Percentiles rank a stretch among this genome's conserved stretches.
These are phyloP conservation scores for Lysandra coridon DNA, from an alignment of 2,888 invertebrate species.

Conservation along the genomic window DNA sequence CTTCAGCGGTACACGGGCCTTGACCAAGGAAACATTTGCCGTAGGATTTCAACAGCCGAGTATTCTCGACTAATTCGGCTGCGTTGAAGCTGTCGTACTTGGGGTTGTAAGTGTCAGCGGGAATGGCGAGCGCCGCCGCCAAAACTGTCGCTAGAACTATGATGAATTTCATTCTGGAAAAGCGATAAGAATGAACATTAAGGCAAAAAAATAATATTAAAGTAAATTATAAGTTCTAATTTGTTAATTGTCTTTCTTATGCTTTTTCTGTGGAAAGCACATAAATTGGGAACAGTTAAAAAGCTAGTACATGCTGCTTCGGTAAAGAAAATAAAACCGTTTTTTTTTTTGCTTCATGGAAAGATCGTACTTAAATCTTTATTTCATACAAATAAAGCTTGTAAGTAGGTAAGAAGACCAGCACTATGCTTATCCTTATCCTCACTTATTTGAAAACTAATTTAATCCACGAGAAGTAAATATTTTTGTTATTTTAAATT, in stretches of 20 bases:
- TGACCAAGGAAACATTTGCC: slow-evolving; percentile 83
- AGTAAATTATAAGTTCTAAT: slow-evolving; percentile 1
- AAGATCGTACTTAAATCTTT: too few species aligned
- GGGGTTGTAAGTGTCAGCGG: slow-evolving; percentile 77
- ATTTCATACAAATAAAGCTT: too few species aligned
- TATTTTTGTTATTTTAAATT: too few species aligned
- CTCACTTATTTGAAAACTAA: background rate
- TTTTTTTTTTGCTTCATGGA: too few species aligned
- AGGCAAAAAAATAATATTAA: slow-evolving; percentile 27
- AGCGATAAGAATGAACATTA: slow-evolving; percentile 36
- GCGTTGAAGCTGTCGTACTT: slow-evolving; percentile 86
- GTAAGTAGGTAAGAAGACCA: too few species aligned
- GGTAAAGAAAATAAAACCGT: too few species aligned
- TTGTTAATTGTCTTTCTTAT: background rate
- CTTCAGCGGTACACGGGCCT: slow-evolving; percentile 86
- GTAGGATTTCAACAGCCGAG: slow-evolving; percentile 84
- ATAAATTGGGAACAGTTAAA: too few species aligned
- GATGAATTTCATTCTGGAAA: slow-evolving; percentile 44
- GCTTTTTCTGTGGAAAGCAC: too few species aligned
- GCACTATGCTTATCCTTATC: too few species aligned
- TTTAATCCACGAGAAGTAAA: too few species aligned
- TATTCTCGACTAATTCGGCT: slow-evolving; percentile 82
- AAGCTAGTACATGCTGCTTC: too few species aligned
- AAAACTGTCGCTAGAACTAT: slow-evolving; percentile 43
- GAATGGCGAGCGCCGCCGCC: slow-evolving; percentile 61